A percentile compares a stretch with the other conserved stretches of the same genome.
These are phyloP conservation scores for Ctenodactylus gundi DNA, from an alignment of 2,113 vertebrate genomes.

Conservation along the genomic window DNA sequence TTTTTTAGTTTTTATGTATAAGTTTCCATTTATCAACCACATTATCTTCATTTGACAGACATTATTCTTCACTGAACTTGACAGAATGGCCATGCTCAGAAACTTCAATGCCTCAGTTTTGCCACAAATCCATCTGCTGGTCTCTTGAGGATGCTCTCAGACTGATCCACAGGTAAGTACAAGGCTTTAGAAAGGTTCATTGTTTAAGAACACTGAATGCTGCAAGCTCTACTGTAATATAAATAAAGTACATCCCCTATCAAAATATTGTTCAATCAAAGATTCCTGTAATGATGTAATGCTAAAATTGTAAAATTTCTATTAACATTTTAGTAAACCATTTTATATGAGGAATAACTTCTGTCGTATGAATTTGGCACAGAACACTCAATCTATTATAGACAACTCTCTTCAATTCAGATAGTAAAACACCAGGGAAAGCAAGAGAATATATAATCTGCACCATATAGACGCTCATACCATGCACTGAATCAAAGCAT, in stretches of 20 bases:
- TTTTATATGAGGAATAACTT: constrained; percentile 35
- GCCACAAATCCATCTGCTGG: neutral
- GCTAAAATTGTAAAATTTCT: constrained; percentile 29
- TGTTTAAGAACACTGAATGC: neutral
- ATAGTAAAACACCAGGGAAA: neutral
- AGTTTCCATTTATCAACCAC: neutral
- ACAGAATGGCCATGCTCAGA: constrained; percentile 9
- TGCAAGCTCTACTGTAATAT: neutral
- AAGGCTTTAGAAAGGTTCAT: neutral
- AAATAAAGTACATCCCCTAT: neutral
- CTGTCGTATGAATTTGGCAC: neutral
- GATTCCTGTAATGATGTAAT: neutral
- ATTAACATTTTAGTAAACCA: constrained; percentile 27
- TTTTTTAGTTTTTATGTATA: neutral
- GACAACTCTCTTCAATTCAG: neutral
- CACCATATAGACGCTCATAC: neutral
- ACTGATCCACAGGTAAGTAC: neutral
- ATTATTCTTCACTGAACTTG: neutral
- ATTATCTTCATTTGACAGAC: constrained; percentile 7
- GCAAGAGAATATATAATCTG: neutral
- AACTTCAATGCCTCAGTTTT: neutral
- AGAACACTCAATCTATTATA: constrained; percentile 1
- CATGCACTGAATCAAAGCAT: neutral
- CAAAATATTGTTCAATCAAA: neutral
- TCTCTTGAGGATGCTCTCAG: neutral